Evolutionary conservation across 2,113 vertebrate genomes (phyloP).

Genomic region (Chitala chitala): DNA sequence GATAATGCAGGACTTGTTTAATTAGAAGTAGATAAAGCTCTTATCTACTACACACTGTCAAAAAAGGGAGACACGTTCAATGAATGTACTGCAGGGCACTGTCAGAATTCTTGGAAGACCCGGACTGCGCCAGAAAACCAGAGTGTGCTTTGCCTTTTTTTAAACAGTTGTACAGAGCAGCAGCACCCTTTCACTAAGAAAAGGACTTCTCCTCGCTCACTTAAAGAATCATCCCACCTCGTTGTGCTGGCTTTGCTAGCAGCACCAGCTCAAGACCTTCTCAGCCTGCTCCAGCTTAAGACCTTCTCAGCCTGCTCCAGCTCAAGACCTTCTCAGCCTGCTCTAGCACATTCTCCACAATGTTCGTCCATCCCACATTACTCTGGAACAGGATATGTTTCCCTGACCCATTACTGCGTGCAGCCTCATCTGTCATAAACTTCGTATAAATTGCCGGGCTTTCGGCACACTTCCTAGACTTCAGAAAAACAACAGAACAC

Average conservation of each 20-base stretch:
- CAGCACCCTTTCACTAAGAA: conserved; percentile 26
- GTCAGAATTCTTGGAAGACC: not conserved
- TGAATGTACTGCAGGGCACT: not conserved
- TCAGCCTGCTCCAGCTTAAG: conserved; percentile 19
- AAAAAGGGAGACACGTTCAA: not conserved
- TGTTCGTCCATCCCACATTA: conserved; percentile 17
- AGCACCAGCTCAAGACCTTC: not conserved
- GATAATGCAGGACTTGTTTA: not conserved
- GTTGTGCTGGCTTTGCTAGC: not conserved
- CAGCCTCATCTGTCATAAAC: not conserved
- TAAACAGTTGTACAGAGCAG: conserved; percentile 32
- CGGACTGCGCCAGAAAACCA: not conserved
- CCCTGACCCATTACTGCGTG: conserved; percentile 23
- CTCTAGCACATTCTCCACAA: conserved; percentile 17
- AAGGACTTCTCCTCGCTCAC: conserved; percentile 16
- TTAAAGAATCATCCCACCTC: conserved; percentile 19
- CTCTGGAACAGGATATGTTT: not conserved
- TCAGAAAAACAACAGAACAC: too few species aligned
- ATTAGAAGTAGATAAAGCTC: not conserved
- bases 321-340: not conserved
- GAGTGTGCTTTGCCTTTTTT: conserved; percentile 21
- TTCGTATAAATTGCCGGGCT: not conserved
- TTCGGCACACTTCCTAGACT: not conserved
- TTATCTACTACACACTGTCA: not conserved
- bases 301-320: conserved; percentile 17